Conservation (phyloP, 2,888 invertebrate species). For the Cheiracanthium punctorium region DNA sequence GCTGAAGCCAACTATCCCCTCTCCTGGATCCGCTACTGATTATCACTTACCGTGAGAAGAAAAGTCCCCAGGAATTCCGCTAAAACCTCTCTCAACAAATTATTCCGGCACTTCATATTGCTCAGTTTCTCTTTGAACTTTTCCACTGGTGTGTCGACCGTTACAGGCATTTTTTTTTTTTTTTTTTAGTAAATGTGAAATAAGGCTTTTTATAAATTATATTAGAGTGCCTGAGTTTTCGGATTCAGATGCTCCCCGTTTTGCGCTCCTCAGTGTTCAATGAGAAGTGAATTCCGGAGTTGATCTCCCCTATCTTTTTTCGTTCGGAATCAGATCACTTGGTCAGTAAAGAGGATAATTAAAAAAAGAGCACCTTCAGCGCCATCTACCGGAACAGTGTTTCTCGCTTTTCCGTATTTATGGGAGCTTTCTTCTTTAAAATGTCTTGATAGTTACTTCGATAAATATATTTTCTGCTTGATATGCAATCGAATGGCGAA, state of each 20-base stretch:
- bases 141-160: constrained; percentile 45
- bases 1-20: too few relatives aligned
- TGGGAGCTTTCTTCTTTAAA: too few relatives aligned
- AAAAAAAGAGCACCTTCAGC: background rate
- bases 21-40: too few relatives aligned
- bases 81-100: constrained; percentile 75
- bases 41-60: constrained; percentile 76
- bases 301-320: constrained; percentile 45
- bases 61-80: constrained; percentile 77
- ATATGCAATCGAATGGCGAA: too few relatives aligned
- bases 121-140: constrained; percentile 53
- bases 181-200: background rate
- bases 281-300: constrained; percentile 25
- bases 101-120: constrained; percentile 70
- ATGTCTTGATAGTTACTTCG: too few relatives aligned
- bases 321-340: constrained; percentile 57
- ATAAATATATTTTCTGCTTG: too few relatives aligned
- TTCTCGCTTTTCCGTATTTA: too few relatives aligned
- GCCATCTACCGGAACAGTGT: constrained; percentile 14
- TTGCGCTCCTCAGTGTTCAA: background rate
- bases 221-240: background rate
- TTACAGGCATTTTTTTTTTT: too few relatives aligned
- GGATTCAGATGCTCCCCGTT: background rate
- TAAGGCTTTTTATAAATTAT: background rate
- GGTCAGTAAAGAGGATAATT: constrained; percentile 20